Base-by-base conservation (phyloP, 2,113 vertebrate genomes). In the Numida meleagris region DNA sequence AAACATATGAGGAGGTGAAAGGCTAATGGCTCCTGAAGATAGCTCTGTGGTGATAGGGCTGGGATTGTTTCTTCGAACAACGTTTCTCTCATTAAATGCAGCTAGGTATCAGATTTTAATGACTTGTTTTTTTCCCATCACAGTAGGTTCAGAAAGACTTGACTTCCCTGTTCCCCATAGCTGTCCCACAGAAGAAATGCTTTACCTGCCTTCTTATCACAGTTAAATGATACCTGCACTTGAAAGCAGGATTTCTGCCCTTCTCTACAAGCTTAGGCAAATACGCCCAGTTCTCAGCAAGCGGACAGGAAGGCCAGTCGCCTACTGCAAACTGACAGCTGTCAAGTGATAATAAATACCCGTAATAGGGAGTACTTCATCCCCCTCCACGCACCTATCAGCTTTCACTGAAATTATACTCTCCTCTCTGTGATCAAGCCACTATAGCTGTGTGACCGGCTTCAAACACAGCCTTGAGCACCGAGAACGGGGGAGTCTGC, bases 311-410 rank as follows among this genome's bases (percentile, higher is more conserved):
- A 89, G 80, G 92, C 79, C 95, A 95, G 95, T 95, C 91, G 79
- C 96, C 91, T 73, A 43, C 85, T 91, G 90, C 92, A 97, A 97
- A 96, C 79, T 95, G 96, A 95, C 95, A 96, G 91, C 80, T 71
- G 88, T 80, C 78, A 79, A 82, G 85, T 72, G 94, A 93, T 81
- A 96, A 96, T 84, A 96, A 96, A 68, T 82, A 89, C 61, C 86
- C 88, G 74, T 59, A 89, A 90, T 14, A 74, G 79, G 82, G 93
- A 92, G 83, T 74, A 74, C 61, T 89, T 61, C 86, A 87, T 82
- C 50, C 53, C 74, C n/a, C 38, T 4, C 31, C 48, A 14, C 18
- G 31, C 40, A 92, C 59, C 53, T 93, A 96, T 96, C 94, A 89
- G 77, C 82, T 95, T 95, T 79, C 78, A 81, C 73, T 71, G 78